Base-by-base conservation (phyloP, 2,797 vertebrate species). In the Numenius phaeopus region DNA sequence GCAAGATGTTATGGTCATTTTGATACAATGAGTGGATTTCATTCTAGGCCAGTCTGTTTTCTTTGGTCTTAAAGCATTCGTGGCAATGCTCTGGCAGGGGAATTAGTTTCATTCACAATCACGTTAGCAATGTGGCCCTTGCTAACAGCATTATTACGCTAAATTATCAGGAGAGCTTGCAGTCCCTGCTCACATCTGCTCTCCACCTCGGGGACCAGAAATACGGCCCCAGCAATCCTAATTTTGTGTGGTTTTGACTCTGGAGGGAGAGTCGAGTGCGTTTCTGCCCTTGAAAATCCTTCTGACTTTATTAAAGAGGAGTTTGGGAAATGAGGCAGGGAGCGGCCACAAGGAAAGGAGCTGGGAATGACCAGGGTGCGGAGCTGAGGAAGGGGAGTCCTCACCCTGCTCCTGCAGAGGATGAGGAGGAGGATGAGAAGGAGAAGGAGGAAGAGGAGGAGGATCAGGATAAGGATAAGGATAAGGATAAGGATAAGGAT, bases 21-120 rank as follows among this genome's bases (percentile, higher is more conserved):
- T 77, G 67, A 90, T 61, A 87, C 80, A 92, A 78, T 87, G 94
- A 90, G 57, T 42, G 83, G 77, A 61, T 94, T 90, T 94, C 82
- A 82, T 95, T 79, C 92, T 11, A 34, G 64, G 34, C 55, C 57
- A 75, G 46, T 34, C 82, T 84, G 87, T 70, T 94, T 92, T 87
- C 90, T 44, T 26, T 76, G 86, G 50, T 73, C 61, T 84, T 50
- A 40, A 37, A 76, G 71, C 44, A 52, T 93, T 75, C 29, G 40
- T 85, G 89, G 87, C 86, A 78, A 61, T 19, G 67, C 65, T 42
- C 86, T 66, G 92, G 79, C 79, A 81, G 87, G 44, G 37, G 30
- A 65, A 92, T 93, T 55, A 22, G 84, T 95, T 92, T 87, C 62
- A 44, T 86, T 95, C 92, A 84, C 50, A 90, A 70, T 12, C 83